Evolutionary conservation across 2,113 vertebrate species (phyloP).

Genomic region (Porphyrio hochstetteri): DNA sequence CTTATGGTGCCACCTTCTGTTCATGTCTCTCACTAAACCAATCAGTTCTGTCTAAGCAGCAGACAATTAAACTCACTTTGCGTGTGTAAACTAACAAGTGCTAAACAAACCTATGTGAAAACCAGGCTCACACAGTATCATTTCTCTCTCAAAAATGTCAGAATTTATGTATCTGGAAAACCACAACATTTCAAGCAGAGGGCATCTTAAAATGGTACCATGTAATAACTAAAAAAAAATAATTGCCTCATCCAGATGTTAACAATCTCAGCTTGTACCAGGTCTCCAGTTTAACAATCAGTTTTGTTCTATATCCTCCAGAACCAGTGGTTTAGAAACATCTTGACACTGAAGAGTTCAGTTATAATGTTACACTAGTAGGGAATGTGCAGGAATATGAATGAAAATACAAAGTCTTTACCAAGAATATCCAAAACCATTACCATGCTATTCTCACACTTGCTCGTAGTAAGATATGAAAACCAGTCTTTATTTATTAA

Average conservation of each 20-base stretch:
- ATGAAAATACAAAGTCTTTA: background rate
- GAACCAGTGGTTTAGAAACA: background rate
- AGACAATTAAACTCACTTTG: background rate
- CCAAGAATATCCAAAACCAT: background rate
- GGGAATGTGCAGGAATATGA: background rate
- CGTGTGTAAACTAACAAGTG: background rate
- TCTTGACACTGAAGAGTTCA: background rate
- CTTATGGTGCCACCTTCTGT: constrained; percentile 23
- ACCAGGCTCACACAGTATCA: background rate
- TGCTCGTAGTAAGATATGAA: background rate
- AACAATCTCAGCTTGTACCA: background rate
- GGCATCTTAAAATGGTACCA: background rate
- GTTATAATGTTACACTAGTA: background rate
- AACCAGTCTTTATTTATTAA: background rate
- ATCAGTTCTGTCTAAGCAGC: background rate
- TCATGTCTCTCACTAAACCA: background rate
- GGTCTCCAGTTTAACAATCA: background rate
- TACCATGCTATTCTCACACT: background rate
- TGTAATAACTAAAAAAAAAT: background rate
- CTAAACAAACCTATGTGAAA: background rate
- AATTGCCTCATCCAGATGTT: background rate
- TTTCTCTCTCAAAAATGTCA: background rate
- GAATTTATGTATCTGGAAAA: background rate
- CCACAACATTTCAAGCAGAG: background rate
- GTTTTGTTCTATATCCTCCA: background rate